Evolutionary conservation across 2,888 invertebrate genomes (phyloP).

Genomic region (Frankliniella intonsa): DNA sequence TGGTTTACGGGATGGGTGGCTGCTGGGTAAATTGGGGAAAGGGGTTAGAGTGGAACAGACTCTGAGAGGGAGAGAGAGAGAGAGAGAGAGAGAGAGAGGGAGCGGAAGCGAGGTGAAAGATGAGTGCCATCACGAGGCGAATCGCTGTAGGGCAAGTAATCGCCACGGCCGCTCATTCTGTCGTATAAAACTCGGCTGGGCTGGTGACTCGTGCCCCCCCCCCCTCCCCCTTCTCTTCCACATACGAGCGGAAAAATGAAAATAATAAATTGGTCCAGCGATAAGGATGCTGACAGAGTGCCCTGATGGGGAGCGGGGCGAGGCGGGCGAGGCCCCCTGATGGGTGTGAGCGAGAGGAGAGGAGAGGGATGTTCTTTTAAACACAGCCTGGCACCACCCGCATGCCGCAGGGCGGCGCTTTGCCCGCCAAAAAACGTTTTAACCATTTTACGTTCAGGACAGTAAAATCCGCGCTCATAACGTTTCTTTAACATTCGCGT

Average conservation of each 20-base stretch:
- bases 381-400: background rate
- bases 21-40: background rate
- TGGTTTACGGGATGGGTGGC: background rate
- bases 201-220: background rate
- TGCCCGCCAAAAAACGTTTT: background rate
- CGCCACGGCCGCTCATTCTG: constrained; percentile 1
- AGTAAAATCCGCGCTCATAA: no score
- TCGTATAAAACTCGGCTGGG: background rate
- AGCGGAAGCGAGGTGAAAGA: background rate
- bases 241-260: constrained; percentile 11
- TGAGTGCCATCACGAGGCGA: background rate
- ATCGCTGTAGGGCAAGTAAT: constrained; percentile 4
- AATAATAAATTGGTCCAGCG: constrained; percentile 23
- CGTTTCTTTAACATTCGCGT: no score
- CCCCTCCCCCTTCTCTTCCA: background rate
- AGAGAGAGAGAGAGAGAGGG: background rate
- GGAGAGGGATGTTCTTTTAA: background rate
- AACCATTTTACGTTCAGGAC: background rate
- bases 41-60: background rate
- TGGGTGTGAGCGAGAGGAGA: background rate
- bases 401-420: background rate
- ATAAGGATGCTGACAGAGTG: constrained; percentile 23
- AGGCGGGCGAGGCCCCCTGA: no score
- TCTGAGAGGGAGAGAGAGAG: background rate
- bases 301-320: background rate